Evolutionary conservation across 2,888 invertebrate species (phyloP), one percentile per base, ranked within the genome.

Genomic region (Pseudeuparius sepicola): DNA sequence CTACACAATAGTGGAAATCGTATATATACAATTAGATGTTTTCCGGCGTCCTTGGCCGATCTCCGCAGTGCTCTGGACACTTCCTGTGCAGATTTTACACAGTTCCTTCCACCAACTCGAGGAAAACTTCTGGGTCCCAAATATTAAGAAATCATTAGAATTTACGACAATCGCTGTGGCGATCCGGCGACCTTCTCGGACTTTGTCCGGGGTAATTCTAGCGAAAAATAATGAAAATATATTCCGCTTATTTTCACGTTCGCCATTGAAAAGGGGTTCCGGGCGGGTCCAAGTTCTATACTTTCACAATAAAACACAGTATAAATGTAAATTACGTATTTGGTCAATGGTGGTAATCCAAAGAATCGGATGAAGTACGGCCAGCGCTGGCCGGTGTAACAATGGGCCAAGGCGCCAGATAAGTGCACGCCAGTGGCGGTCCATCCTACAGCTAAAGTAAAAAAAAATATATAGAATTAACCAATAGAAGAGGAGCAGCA

Each of bases 321-420:
- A 48, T 41, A 50, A 49, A 50, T 50, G 48, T 45, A 49, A 47
- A 50, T 50, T 47, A 45, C 39, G 37, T 40, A 43, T 49, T 40
- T 45, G 50, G 47, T 42, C 46, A 45, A 41, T 47, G 45, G 44
- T 39, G 40, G 33, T 36, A 37, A 38, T 35, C 31, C 38, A 40
- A 13, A 29, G 38, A 42, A 40, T 36, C 32, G 35, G 31, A 36
- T 33, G 29, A 33, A 30, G 13, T 36, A 30, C 20, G 26, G 33
- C 33, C 29, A 23, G 17, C 24, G 34, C 20, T 27, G 33, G 39
- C 33, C 31, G 33, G 31, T n/a, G 11, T 18, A 33, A 39, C 30
- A 33, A 42, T 39, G 34, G 28, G 34, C 31, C 20, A 13, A 35
- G 41, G 41, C 41, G 14, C 41, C 41, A 29, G 26, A 31, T 36